phyloP scores from a whole-genome alignment of 1,140 invertebrate genomes.

The Zaprionus capensis region DNA sequence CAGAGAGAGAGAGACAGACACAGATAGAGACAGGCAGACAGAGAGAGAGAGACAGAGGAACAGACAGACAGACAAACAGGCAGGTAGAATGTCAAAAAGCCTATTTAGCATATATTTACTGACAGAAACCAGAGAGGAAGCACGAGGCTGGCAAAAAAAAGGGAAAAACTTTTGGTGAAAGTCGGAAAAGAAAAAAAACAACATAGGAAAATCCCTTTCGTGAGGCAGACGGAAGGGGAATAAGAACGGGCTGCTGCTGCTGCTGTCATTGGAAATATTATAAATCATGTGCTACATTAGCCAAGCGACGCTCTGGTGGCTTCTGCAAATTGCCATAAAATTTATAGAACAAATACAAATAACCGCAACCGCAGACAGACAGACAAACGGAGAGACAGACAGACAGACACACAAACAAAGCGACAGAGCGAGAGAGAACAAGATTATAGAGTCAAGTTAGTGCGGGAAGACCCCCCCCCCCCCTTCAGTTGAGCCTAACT shows the following conservation, averaged over 20 bases:
- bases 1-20: slow-evolving; percentile 6
- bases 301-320: slow-evolving; percentile 64
- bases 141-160: slow-evolving; percentile 18
- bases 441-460: not conserved
- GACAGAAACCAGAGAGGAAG: slow-evolving; percentile 31
- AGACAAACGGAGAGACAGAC: not conserved
- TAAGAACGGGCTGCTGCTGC: not conserved
- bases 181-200: slow-evolving; percentile 24
- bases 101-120: slow-evolving; percentile 82
- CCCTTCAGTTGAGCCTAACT: not conserved
- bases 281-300: slow-evolving; percentile 83
- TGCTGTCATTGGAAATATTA: slow-evolving; percentile 79
- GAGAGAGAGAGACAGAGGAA: not conserved
- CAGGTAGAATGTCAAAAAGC: slow-evolving; percentile 81
- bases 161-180: slow-evolving; percentile 51
- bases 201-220: slow-evolving; percentile 58
- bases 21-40: not conserved
- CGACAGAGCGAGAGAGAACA: not conserved
- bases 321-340: slow-evolving; percentile 77
- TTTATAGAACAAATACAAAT: slow-evolving; percentile 70
- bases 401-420: not conserved
- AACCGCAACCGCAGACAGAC: slow-evolving; percentile 3
- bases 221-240: not conserved
- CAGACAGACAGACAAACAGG: slow-evolving; percentile 30
- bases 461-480: not conserved